Percentiles rank a stretch among this genome's conserved stretches.
Conservation (phyloP, 2,113 vertebrate species). For the Eclectus roratus region DNA sequence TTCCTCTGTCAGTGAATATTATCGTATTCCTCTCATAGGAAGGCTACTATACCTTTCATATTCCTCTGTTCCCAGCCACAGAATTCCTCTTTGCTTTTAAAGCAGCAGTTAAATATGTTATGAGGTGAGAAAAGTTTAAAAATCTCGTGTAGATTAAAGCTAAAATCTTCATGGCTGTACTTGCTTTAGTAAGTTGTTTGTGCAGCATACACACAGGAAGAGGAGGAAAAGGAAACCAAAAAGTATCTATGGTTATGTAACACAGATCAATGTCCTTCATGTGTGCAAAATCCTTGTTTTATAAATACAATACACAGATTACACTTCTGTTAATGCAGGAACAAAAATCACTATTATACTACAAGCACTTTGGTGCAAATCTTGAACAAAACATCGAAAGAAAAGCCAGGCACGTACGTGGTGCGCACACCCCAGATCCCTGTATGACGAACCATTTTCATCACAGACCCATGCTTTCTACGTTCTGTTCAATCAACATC, state of each 20-base stretch:
- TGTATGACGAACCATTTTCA: background rate
- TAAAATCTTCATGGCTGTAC: background rate
- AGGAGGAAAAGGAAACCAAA: background rate
- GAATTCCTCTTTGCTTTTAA: slow-evolving; percentile 32
- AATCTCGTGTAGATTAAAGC: background rate
- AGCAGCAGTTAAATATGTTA: background rate
- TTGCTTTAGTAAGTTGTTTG: background rate
- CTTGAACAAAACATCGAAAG: background rate
- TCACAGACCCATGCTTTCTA: background rate
- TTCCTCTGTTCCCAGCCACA: slow-evolving; percentile 9
- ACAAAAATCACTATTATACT: background rate
- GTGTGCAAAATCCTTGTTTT: background rate
- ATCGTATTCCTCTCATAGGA: slow-evolving; percentile 62
- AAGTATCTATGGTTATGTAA: background rate
- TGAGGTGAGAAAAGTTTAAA: background rate
- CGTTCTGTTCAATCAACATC: background rate
- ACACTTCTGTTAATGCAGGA: background rate
- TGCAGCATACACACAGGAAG: background rate
- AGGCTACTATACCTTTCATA: slow-evolving; percentile 46
- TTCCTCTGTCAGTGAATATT: slow-evolving; percentile 62
- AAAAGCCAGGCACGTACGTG: background rate
- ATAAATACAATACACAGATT: background rate
- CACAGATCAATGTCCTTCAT: background rate
- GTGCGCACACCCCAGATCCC: background rate
- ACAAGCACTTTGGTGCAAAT: background rate